Base-by-base conservation (phyloP, 1,140 invertebrate genomes). In the Ylistrum balloti region DNA sequence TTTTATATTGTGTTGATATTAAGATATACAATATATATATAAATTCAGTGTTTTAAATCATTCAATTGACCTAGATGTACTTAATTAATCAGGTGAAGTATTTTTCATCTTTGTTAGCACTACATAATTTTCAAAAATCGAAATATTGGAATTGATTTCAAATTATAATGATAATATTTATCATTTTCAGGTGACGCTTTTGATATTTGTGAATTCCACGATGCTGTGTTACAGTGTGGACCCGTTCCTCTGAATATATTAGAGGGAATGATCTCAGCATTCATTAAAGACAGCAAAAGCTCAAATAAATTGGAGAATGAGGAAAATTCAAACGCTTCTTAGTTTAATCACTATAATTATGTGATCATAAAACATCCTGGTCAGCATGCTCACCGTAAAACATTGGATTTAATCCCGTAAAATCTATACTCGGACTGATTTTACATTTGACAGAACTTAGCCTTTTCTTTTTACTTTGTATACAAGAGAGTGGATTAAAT, bases 151-250 rank as follows among this genome's bases (percentile, higher is more conserved):
- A n/a, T n/a, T n/a, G n/a, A n/a, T n/a, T n/a, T n/a, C n/a, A n/a
- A n/a, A n/a, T n/a, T n/a, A n/a, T n/a, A n/a, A n/a, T n/a, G n/a
- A n/a, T n/a, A n/a, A n/a, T n/a, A n/a, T n/a, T n/a, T n/a, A n/a
- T n/a, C n/a, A n/a, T n/a, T n/a, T 90, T 3, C 32, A 91, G 91
- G 91, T 33, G 74, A 89, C 17, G 88, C 28, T n/a, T 91, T 91
- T 85, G 45, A 88, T 38, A 20, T 91, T n/a, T 33, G 87, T n/a
- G 89, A 91, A 9, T 91, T 91, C 38, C 91, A 91, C 33, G 87
- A 89, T 13, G 87, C 88, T 20, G 34, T 91, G 15, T 74, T 91
- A 20, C 33, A 35, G 33, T 90, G 89, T 88, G 89, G 91, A 11
- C 86, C 91, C 0, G 91, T 90, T 0, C 87, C 91, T 20, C 74